Evolutionary conservation across 2,888 invertebrate species (phyloP), one percentile per base, ranked within the genome.

Genomic region (Dasysyrphus tricinctus): DNA sequence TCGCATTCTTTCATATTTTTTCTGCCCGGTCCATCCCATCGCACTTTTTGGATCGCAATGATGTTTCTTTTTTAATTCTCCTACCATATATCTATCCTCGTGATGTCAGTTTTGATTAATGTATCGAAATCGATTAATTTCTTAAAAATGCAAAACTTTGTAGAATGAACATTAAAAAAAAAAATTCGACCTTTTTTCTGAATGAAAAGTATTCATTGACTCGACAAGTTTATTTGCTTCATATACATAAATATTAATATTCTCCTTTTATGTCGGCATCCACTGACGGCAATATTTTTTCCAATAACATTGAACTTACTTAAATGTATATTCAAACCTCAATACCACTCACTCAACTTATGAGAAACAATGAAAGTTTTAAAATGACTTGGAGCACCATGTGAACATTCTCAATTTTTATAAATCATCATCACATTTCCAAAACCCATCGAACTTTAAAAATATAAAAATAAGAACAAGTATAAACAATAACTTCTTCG

Each of bases 401-500:
- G 61, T 61, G 61, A 61, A 29, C 29, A 29, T 47, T 47, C n/a
- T n/a, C n/a, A 63, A 44, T 32, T 63, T 63, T 63, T 63, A 44
- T 63, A 63, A 63, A 63, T 63, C 44, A 63, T 63, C 24, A 24
- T n/a, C 39, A 29, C 39, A 42, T 61, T 61, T 44, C 11, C 9
- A 63, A 63, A 63, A 63, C 6, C 63, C 29, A 63, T 63, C 44
- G 63, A 63, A 63, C 24, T 42, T 63, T 42, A 63, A 63, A 44
- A 63, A 24, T 19, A 44, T 3, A 59, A 39, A 24, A 24, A 24
- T 24, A 24, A 12, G 9, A 42, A n/a, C 29, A 44, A 63, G 29
- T 12, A 51, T 42, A 75, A 75, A 44, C 51, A 24, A 63, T 34
- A 63, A 63, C 42, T 44, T n/a, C 74, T 44, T 42, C 8, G 32